These are phyloP conservation scores for Tachina grossa DNA, from an alignment of 2,888 invertebrate species.

Conservation along the genomic window DNA sequence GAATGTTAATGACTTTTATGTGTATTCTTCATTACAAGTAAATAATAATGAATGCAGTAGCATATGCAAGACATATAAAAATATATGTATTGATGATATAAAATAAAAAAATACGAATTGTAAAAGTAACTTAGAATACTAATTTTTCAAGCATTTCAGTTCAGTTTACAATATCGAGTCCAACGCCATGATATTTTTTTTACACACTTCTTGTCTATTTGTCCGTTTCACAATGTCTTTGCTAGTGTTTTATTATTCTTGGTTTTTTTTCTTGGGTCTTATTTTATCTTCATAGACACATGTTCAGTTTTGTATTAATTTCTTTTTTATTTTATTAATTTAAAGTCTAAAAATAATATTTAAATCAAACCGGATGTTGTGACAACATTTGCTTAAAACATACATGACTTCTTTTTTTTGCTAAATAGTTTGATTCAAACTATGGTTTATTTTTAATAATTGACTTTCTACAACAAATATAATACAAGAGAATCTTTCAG, in stretches of 20 bases:
- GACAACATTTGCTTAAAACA: conserved; percentile 67
- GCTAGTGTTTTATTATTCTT: conserved; percentile 17
- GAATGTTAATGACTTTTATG: conserved; percentile 33
- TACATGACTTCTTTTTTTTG: conserved; percentile 56
- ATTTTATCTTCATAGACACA: conserved; percentile 44
- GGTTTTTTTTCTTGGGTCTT: conserved; percentile 11
- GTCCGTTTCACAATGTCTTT: conserved; percentile 32
- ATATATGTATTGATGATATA: conserved; percentile 15
- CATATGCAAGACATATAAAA: conserved; percentile 56
- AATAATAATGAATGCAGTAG: conserved; percentile 27
- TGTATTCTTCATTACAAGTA: conserved; percentile 22
- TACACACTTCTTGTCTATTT: conserved; percentile 57
- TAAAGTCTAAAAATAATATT: conserved; percentile 51
- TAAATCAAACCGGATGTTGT: conserved; percentile 71
- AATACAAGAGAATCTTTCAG: no score
- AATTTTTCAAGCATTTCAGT: conserved; percentile 45
- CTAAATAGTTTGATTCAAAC: conserved; percentile 22
- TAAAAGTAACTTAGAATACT: conserved; percentile 59
- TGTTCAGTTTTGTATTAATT: conserved; percentile 24
- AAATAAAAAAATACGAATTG: conserved; percentile 17
- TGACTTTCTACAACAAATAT: no score
- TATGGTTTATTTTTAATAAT: not conserved
- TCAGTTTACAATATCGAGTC: conserved; percentile 60
- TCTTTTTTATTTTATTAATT: conserved; percentile 27
- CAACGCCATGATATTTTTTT: conserved; percentile 50